phyloP scores from a whole-genome alignment of 2,797 vertebrate species.

The Gila robusta region DNA sequence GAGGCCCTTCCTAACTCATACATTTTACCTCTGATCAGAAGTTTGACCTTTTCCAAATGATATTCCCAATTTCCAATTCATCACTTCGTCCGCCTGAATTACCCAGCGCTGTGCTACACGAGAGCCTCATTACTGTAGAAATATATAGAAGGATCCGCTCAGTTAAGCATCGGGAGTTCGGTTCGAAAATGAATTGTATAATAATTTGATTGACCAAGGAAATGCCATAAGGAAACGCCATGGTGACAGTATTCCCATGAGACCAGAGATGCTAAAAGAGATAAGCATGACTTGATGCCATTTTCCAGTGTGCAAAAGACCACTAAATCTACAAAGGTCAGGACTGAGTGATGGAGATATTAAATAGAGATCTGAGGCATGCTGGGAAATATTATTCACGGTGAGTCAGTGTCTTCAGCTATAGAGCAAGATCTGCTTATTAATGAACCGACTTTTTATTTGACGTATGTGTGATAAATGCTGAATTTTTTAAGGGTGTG shows the following conservation, averaged over 20 bases:
- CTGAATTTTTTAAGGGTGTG: not conserved
- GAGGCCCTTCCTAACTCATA: conserved; percentile 47
- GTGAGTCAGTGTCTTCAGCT: conserved; percentile 57
- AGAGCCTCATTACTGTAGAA: conserved; percentile 37
- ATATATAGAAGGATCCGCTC: conserved; percentile 33
- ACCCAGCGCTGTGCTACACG: conserved; percentile 29
- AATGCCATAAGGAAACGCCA: conserved; percentile 37
- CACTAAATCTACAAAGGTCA: conserved; percentile 81
- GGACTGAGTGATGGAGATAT: conserved; percentile 75
- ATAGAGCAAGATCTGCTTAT: conserved; percentile 35
- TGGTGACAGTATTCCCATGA: conserved; percentile 47
- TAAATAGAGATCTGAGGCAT: conserved; percentile 73
- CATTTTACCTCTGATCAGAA: conserved; percentile 58
- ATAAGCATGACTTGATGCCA: conserved; percentile 66
- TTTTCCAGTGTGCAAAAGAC: conserved; percentile 66
- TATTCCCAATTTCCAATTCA: conserved; percentile 56
- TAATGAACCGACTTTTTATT: conserved; percentile 26
- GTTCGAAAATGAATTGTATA: conserved; percentile 49
- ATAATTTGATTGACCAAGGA: conserved; percentile 57
- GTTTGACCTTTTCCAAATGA: conserved; percentile 56
- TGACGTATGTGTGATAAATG: not conserved
- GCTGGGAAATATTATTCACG: conserved; percentile 67
- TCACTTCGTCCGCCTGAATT: conserved; percentile 23
- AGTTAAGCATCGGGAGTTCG: conserved; percentile 31
- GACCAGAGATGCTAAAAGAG: conserved; percentile 58